Evolutionary conservation across 2,888 invertebrate genomes (phyloP), one percentile per base, ranked within the genome.

Genomic region (Epirrita christyi): DNA sequence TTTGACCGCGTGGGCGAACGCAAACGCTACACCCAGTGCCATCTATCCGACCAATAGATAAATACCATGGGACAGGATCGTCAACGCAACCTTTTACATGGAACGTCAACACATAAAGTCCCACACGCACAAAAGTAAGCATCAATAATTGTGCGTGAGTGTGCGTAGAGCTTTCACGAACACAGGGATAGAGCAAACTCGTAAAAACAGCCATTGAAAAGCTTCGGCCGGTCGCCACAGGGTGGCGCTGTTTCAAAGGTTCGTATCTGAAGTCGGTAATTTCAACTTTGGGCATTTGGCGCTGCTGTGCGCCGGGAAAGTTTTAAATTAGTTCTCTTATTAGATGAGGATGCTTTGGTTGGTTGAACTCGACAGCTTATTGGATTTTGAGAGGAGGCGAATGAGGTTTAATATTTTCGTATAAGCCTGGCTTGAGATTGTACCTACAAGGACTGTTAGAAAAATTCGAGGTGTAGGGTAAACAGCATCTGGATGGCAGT

Each of bases 181-280:
- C 86, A 88, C 89, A 67, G 69, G 63, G 61, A 67, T 57, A 62
- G 64, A 43, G 57, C 52, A 32, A 63, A 66, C 75, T 81, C 84
- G 81, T 89, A 84, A 88, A 66, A 88, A 83, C 68, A 72, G 78
- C 81, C 69, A 88, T 89, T 84, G 83, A 86, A 88, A 88, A 88
- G 86, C 80, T 92, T 92, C 90, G 78, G 85, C 92, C 83, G 83
- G 86, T 80, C 88, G 71, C 84, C 92, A 86, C 88, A 62, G 80
- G 92, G 85, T 90, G 90, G 91, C 92, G 91, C 75, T 91, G 78
- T 69, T 64, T 53, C 60, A 50, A 79, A 72, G 86, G 86, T 86
- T 88, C 77, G 73, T 77, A 72, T 84, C 79, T 76, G 59, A 61
- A 71, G 68, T 67, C 63, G 67, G 62, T 65, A 66, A 69, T 70